Conservation (phyloP, 2,797 vertebrate genomes). For the Pangasius larnaudii region DNA sequence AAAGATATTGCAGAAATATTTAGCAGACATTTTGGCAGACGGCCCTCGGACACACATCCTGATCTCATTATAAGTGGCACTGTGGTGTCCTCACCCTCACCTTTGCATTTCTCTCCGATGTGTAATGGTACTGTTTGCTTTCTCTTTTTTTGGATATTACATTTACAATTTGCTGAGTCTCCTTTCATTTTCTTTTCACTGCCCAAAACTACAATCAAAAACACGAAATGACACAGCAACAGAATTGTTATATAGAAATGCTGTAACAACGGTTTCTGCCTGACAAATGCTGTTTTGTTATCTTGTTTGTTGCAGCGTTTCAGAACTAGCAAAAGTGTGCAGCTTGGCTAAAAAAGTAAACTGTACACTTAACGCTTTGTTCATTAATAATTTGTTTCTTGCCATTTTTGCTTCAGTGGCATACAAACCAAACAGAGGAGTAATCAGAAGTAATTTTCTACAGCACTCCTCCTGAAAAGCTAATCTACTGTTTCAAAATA, state of each 20-base stretch:
- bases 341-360: too few relatives aligned
- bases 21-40: slow-evolving; percentile 13
- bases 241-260: background rate
- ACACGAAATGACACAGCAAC: background rate
- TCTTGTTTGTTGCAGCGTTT: background rate
- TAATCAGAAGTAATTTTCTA: background rate
- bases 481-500: background rate
- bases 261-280: background rate
- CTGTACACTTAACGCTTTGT: background rate
- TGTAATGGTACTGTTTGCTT: background rate
- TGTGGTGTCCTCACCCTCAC: background rate
- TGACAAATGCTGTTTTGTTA: background rate
- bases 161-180: background rate
- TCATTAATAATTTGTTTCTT: background rate
- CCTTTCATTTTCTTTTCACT: background rate
- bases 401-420: background rate
- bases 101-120: background rate
- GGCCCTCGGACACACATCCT: slow-evolving; percentile 1
- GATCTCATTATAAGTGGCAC: slow-evolving; percentile 12
- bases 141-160: background rate
- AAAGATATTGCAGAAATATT: slow-evolving; percentile 20
- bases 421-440: background rate
- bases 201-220: background rate
- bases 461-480: background rate
- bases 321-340: background rate